Evolutionary conservation across 2,888 invertebrate species (phyloP).

Genomic region (Nomada lathburiana): DNA sequence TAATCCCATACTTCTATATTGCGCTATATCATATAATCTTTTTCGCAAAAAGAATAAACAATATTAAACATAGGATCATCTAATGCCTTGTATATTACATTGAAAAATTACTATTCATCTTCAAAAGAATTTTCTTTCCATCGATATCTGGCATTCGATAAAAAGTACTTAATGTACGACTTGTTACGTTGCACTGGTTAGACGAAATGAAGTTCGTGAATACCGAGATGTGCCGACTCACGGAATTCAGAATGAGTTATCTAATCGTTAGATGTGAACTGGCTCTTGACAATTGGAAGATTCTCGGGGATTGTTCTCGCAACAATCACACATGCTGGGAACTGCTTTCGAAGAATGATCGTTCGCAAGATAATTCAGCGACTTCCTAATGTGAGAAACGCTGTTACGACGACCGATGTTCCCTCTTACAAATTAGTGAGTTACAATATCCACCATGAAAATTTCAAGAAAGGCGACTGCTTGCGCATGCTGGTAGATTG

Average conservation of each 20-base stretch:
- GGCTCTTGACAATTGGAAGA: constrained; percentile 60
- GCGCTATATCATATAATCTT: too few species aligned
- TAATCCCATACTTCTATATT: too few species aligned
- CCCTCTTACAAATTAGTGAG: constrained; percentile 8
- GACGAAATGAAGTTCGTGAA: constrained; percentile 21
- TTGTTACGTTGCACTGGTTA: constrained; percentile 1
- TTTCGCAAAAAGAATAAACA: too few species aligned
- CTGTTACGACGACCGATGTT: constrained; percentile 14
- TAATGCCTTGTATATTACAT: too few species aligned
- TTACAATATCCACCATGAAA: constrained; percentile 2
- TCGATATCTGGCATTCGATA: too few species aligned
- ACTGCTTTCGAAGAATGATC: constrained; percentile 51
- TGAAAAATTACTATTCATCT: too few species aligned
- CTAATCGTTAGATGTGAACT: constrained; percentile 57
- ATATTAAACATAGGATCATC: too few species aligned
- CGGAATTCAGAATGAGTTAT: constrained; percentile 44
- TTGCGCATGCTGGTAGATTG: neutral
- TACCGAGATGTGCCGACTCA: constrained; percentile 7
- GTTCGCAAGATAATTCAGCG: constrained; percentile 39
- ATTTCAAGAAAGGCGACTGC: constrained; percentile 6
- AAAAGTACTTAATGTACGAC: neutral
- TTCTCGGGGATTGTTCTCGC: constrained; percentile 46
- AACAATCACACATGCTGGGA: constrained; percentile 52
- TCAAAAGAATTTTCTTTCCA: too few species aligned
- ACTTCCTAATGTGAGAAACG: constrained; percentile 55